Percentiles rank a stretch among this genome's conserved stretches.
Conservation (phyloP, 2,113 vertebrate genomes). For the Mesembrinibis cayennensis region DNA sequence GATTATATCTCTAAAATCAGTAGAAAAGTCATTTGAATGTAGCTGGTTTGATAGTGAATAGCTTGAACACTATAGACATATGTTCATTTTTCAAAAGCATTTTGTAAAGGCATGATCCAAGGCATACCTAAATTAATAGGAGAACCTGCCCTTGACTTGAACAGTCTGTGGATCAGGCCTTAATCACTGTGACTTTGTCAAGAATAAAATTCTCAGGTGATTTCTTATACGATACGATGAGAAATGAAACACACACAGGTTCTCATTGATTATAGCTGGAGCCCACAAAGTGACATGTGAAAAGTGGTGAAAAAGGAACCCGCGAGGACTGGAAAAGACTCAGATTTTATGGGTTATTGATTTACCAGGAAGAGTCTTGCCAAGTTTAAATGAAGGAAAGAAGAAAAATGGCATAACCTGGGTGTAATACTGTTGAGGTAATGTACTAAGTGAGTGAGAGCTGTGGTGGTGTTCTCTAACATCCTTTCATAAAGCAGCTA, state of each 20-base stretch:
- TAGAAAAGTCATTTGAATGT: background rate
- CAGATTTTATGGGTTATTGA: conserved; percentile 22
- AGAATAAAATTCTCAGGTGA: conserved; percentile 14
- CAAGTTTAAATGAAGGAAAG: conserved; percentile 31
- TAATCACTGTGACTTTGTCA: background rate
- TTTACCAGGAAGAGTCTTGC: conserved; percentile 11
- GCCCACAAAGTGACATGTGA: conserved; percentile 42
- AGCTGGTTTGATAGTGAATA: background rate
- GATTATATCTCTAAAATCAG: background rate
- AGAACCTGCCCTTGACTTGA: background rate
- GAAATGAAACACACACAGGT: background rate
- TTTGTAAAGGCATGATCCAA: background rate
- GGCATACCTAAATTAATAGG: background rate
- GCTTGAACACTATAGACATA: background rate
- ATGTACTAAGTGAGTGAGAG: background rate
- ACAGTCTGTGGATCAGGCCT: background rate
- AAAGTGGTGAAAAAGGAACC: conserved; percentile 6
- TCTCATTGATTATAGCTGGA: conserved; percentile 25
- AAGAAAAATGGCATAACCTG: background rate
- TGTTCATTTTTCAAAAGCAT: background rate
- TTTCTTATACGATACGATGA: background rate
- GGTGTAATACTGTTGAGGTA: background rate
- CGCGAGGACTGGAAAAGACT: conserved; percentile 16
- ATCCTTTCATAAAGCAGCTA: background rate
- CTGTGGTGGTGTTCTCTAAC: background rate